phyloP scores from a whole-genome alignment of 2,888 invertebrate species.

The Apeira syringaria region DNA sequence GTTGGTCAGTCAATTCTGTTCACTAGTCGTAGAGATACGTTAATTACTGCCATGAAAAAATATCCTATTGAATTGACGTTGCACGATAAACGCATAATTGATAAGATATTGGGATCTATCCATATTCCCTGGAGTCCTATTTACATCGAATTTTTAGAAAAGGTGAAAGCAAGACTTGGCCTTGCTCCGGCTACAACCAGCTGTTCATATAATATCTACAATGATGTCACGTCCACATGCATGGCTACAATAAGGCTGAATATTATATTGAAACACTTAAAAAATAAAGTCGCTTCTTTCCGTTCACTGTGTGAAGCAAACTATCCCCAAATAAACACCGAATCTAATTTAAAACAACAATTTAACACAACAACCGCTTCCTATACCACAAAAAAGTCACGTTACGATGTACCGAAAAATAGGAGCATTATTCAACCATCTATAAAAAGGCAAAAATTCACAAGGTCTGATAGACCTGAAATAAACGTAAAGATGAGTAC shows the following conservation, averaged over 20 bases:
- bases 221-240: slow-evolving; percentile 53
- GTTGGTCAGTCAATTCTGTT: slow-evolving; percentile 48
- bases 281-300: slow-evolving; percentile 36
- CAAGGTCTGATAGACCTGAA: slow-evolving; percentile 17
- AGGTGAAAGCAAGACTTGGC: slow-evolving; percentile 30
- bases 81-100: slow-evolving; percentile 37
- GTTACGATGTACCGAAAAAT: not conserved
- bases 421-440: not conserved
- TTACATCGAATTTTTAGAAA: slow-evolving; percentile 51
- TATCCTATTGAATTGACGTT: slow-evolving; percentile 59
- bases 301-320: slow-evolving; percentile 26
- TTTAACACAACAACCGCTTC: slow-evolving; percentile 14
- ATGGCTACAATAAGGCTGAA: slow-evolving; percentile 55
- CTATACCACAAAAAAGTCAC: slow-evolving; percentile 21
- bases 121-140: slow-evolving; percentile 54
- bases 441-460: too few relatives aligned
- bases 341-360: slow-evolving; percentile 21
- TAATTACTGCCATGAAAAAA: slow-evolving; percentile 53
- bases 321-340: slow-evolving; percentile 25
- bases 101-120: slow-evolving; percentile 45
- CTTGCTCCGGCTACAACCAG: slow-evolving; percentile 36
- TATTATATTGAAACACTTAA: slow-evolving; percentile 51
- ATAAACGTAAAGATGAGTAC: slow-evolving; percentile 3
- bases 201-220: slow-evolving; percentile 51
- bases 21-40: slow-evolving; percentile 36